Evolutionary conservation across 1,140 invertebrate genomes (phyloP).

Genomic region (Drosophila burlai): DNA sequence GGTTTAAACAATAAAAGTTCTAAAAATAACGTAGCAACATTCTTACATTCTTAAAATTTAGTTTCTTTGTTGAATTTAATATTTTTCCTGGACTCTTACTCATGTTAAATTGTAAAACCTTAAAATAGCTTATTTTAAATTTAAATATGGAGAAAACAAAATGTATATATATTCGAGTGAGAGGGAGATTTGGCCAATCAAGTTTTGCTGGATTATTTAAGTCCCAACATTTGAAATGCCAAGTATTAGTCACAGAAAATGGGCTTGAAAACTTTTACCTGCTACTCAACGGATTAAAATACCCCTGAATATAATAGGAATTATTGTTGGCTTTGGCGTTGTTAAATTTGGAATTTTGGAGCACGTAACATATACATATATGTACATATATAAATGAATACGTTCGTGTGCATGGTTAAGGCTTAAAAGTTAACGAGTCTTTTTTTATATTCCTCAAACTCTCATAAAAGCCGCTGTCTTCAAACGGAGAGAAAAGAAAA

Average conservation of each 20-base stretch:
- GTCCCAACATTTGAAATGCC: slow-evolving; percentile 22
- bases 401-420: slow-evolving; percentile 15
- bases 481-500: slow-evolving; percentile 8
- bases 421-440: slow-evolving; percentile 24
- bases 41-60: not conserved
- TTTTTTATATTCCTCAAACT: slow-evolving; percentile 6
- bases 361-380: not conserved
- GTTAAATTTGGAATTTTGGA: not conserved
- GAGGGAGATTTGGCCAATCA: slow-evolving; percentile 17
- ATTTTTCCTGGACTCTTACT: not conserved
- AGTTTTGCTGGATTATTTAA: slow-evolving; percentile 23
- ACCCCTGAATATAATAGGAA: slow-evolving; percentile 2
- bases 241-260: slow-evolving; percentile 25
- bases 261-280: slow-evolving; percentile 7
- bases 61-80: not conserved
- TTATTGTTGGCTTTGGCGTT: slow-evolving; percentile 10
- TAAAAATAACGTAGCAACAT: not conserved
- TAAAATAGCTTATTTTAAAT: too few species aligned
- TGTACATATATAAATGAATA: not conserved
- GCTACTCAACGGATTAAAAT: slow-evolving; percentile 15
- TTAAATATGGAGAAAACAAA: not conserved
- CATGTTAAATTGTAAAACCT: not conserved
- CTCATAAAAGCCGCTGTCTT: slow-evolving; percentile 20
- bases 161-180: slow-evolving; percentile 1
- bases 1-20: not conserved